These are phyloP conservation scores for Allophyes oxyacanthae DNA, from an alignment of 2,888 invertebrate genomes.

Conservation along the genomic window DNA sequence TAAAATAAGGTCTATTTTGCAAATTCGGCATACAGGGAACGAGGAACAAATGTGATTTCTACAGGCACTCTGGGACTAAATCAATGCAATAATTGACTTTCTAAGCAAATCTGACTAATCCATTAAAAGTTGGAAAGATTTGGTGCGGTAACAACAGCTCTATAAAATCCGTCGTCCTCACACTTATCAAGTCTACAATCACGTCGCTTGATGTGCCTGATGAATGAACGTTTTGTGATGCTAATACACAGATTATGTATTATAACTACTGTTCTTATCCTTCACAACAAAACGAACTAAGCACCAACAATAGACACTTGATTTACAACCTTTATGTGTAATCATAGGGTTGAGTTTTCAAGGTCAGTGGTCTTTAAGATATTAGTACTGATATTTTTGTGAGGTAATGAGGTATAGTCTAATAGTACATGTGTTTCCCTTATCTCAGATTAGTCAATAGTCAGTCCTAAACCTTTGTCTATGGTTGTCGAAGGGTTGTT, in stretches of 20 bases:
- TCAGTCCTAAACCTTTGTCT: slow-evolving; percentile 60
- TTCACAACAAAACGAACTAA: slow-evolving; percentile 19
- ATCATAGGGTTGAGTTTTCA: slow-evolving; percentile 12
- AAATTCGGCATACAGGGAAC: too few species aligned
- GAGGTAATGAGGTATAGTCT: slow-evolving; percentile 72
- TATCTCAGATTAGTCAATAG: slow-evolving; percentile 79
- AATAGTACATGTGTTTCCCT: slow-evolving; percentile 80
- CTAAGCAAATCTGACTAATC: too few species aligned
- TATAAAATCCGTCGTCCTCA: slow-evolving; percentile 56
- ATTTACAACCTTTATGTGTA: slow-evolving; percentile 22
- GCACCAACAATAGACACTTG: background rate
- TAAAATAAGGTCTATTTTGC: too few species aligned
- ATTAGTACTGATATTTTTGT: slow-evolving; percentile 12
- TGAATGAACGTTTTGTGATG: slow-evolving; percentile 88
- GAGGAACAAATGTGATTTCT: too few species aligned
- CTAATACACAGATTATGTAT: slow-evolving; percentile 82
- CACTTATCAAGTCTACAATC: slow-evolving; percentile 77
- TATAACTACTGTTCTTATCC: slow-evolving; percentile 71
- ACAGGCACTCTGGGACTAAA: too few species aligned
- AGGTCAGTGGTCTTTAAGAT: background rate
- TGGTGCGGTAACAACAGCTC: slow-evolving; percentile 62
- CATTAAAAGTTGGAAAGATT: too few species aligned
- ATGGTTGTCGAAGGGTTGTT: slow-evolving; percentile 66
- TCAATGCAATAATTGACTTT: too few species aligned
- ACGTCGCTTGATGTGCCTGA: slow-evolving; percentile 79